These are phyloP conservation scores for Archips xylosteana DNA, from an alignment of 2,888 invertebrate species.

Conservation along the genomic window DNA sequence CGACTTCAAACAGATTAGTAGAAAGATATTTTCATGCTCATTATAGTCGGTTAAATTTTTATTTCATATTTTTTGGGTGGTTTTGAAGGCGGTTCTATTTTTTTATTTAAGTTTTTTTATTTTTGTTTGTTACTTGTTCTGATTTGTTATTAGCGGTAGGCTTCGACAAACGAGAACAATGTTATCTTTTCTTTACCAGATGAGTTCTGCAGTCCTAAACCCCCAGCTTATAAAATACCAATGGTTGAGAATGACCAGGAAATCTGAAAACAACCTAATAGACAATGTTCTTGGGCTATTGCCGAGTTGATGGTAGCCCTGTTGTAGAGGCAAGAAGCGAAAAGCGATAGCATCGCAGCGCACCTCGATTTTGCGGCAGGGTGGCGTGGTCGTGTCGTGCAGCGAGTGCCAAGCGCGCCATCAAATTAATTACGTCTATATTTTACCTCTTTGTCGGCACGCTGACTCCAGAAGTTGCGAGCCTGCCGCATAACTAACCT, in stretches of 20 bases:
- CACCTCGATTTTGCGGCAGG: constrained; percentile 44
- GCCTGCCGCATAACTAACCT: constrained; percentile 42
- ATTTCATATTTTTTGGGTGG: too few species aligned
- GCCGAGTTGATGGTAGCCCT: constrained; percentile 13
- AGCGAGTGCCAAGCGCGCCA: constrained; percentile 53
- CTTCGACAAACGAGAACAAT: too few species aligned
- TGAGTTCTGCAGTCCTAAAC: too few species aligned
- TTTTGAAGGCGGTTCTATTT: too few species aligned
- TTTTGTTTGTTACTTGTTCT: too few species aligned
- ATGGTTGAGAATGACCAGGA: background rate
- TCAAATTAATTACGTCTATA: constrained; percentile 71
- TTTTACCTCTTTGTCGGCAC: constrained; percentile 68
- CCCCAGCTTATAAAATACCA: too few species aligned
- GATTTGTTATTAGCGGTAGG: too few species aligned
- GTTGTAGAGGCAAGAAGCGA: constrained; percentile 24
- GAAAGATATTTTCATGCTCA: too few species aligned
- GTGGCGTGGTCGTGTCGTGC: constrained; percentile 45
- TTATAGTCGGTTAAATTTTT: too few species aligned
- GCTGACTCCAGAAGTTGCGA: constrained; percentile 52
- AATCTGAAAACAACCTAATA: background rate
- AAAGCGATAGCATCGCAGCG: constrained; percentile 52
- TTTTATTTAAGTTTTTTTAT: too few species aligned
- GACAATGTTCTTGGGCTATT: background rate
- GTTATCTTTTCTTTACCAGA: too few species aligned
- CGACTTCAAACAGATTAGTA: too few species aligned